A percentile compares a stretch with the other conserved stretches of the same genome.
Evolutionary conservation across 2,797 vertebrate species (phyloP).

Genomic region (Apogon hyalosoma): DNA sequence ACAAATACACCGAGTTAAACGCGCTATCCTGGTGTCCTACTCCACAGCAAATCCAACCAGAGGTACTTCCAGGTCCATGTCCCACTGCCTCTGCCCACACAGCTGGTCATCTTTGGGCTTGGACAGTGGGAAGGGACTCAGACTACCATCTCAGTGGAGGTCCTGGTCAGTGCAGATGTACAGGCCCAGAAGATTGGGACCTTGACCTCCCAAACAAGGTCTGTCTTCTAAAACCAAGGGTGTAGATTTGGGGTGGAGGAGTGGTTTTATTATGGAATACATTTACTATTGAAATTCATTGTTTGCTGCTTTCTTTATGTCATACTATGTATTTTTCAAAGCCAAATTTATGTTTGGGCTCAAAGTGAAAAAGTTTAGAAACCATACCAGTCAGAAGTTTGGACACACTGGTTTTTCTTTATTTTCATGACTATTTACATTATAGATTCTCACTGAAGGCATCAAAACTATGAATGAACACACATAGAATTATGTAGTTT

Average conservation of each 20-base stretch:
- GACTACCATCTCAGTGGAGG: constrained; percentile 77
- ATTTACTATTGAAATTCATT: neutral
- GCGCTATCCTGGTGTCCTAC: neutral
- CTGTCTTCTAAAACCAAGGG: too few relatives aligned
- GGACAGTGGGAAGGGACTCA: constrained; percentile 86
- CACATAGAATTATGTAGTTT: too few relatives aligned
- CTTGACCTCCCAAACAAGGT: constrained; percentile 82
- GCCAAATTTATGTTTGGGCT: neutral
- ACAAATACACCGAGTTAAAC: neutral
- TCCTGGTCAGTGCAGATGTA: constrained; percentile 80
- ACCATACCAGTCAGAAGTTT: too few relatives aligned
- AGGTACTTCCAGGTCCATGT: constrained; percentile 86
- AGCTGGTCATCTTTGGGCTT: constrained; percentile 88
- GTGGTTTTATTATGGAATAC: too few relatives aligned
- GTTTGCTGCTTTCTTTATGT: too few relatives aligned
- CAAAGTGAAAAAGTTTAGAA: neutral
- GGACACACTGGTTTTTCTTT: too few relatives aligned
- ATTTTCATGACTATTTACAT: too few relatives aligned
- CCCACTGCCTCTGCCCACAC: constrained; percentile 87
- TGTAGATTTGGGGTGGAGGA: too few relatives aligned
- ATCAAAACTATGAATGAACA: too few relatives aligned
- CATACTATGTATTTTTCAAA: neutral
- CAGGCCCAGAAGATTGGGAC: constrained; percentile 83
- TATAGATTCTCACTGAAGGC: too few relatives aligned
- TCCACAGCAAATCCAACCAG: constrained; percentile 83